Evolutionary conservation across 2,797 vertebrate genomes (phyloP), one percentile per base, ranked within the genome.

Genomic region (Cyprinella venusta): DNA sequence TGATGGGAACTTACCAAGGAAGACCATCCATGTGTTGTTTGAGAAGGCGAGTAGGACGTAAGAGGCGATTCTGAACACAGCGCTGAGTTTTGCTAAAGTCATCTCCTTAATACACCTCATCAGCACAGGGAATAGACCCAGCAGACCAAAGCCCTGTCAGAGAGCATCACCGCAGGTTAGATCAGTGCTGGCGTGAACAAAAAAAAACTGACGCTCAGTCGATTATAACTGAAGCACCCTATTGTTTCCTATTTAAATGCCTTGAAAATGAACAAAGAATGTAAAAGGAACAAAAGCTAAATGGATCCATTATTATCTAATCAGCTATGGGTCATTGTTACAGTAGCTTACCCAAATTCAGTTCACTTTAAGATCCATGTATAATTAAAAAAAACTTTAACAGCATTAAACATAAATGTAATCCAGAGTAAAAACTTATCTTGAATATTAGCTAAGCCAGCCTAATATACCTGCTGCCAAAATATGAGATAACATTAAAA

Each of bases 11-110:
- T 87, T 88, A 93, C 92, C 90, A 16, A 92, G 78, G 69, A 89
- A 93, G 36, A 93, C 89, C 91, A 92, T 92, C 90, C 89, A 92
- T 16, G 85, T 90, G 74, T 89, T 91, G 45, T 84, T 91, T 59
- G 92, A 92, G 67, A 93, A 89, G 8, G 91, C 90, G 72, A 93
- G 59, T 9, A 92, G 84, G 21, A 91, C 6, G 16, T 85, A 87
- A 5, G 90, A 90, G 2, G 80, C 87, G 0, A 76, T 74, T 84
- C 85, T 89, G 67, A 89, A 84, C 59, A 90, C 71, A 16, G 70
- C 61, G 8, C 91, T 88, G 70, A 90, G 50, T 84, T 92, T 93
- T 24, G 91, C 92, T 84, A 92, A 75, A 42, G 85, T 90, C 75
- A 88, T 90, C 81, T 92, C 91, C 70, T 88, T 87, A 5, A 89